These are phyloP conservation scores for Zaprionus tsacasi DNA, from an alignment of 1,140 invertebrate genomes.

Conservation along the genomic window DNA sequence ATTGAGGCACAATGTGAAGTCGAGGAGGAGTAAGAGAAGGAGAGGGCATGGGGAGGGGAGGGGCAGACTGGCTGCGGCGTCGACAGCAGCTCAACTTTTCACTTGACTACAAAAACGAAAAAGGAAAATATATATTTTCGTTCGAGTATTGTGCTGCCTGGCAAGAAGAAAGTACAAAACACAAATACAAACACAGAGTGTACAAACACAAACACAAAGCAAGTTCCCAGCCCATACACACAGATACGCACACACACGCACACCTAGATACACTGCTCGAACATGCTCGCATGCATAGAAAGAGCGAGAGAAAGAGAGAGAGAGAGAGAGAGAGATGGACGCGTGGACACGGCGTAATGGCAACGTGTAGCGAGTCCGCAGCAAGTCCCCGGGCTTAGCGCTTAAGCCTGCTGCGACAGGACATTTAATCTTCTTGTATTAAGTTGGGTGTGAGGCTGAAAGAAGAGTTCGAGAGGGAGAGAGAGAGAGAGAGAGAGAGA, in stretches of 20 bases:
- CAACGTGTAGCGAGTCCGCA: slow-evolving; percentile 35
- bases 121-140: slow-evolving; percentile 54
- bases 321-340: neutral
- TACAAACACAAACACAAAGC: slow-evolving; percentile 50
- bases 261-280: neutral
- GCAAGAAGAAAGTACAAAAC: slow-evolving; percentile 24
- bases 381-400: slow-evolving; percentile 68
- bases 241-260: neutral
- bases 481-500: slow-evolving; percentile 17
- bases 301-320: too few relatives aligned
- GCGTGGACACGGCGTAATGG: slow-evolving; percentile 32
- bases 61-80: slow-evolving; percentile 13
- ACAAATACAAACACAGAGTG: slow-evolving; percentile 46
- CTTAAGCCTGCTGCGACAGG: slow-evolving; percentile 77
- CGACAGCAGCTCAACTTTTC: slow-evolving; percentile 61
- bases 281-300: neutral
- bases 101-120: slow-evolving; percentile 48
- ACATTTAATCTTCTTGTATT: slow-evolving; percentile 82
- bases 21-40: neutral
- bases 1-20: slow-evolving; percentile 24
- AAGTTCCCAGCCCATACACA: slow-evolving; percentile 8
- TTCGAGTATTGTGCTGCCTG: slow-evolving; percentile 33
- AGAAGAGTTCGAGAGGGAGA: neutral
- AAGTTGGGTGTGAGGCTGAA: slow-evolving; percentile 44
- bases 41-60: too few relatives aligned